A percentile compares a stretch with the other conserved stretches of the same genome.
phyloP scores from a whole-genome alignment of 2,797 vertebrate species.

The Eulemur coronatus region DNA sequence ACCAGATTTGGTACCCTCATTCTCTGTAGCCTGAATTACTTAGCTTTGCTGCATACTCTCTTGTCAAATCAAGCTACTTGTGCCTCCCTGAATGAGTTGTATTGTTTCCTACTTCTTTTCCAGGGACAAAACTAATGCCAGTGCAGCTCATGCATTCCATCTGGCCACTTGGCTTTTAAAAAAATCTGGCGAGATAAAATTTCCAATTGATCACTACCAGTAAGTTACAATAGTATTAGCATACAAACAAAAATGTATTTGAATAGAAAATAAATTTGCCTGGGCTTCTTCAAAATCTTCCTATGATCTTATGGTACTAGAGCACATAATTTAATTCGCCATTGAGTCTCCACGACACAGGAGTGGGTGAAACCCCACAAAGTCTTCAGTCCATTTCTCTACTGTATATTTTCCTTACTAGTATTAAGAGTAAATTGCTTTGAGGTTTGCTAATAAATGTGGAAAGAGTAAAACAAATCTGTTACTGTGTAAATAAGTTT shows the following conservation, averaged over 20 bases:
- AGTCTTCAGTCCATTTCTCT: not conserved
- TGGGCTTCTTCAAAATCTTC: not conserved
- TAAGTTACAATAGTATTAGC: not conserved
- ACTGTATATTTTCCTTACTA: not conserved
- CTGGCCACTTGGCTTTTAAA: not conserved
- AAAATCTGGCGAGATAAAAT: not conserved
- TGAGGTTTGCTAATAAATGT: not conserved
- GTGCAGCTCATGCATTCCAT: not conserved
- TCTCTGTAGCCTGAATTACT: not conserved
- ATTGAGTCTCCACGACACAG: not conserved
- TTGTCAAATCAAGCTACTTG: not conserved
- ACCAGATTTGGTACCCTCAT: not conserved
- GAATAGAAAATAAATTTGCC: not conserved
- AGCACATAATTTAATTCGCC: not conserved
- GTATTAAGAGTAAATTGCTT: not conserved
- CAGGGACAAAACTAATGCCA: not conserved
- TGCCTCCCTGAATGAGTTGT: too few species aligned
- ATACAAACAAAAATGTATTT: not conserved
- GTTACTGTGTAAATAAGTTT: constrained; percentile 6
- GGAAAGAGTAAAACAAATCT: constrained; percentile 24
- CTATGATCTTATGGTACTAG: not conserved
- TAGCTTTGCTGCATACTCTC: not conserved
- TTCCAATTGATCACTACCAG: not conserved
- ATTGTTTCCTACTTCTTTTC: not conserved
- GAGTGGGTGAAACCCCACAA: not conserved